Conservation (phyloP, 2,888 invertebrate genomes). For the Polyommatus icarus region DNA sequence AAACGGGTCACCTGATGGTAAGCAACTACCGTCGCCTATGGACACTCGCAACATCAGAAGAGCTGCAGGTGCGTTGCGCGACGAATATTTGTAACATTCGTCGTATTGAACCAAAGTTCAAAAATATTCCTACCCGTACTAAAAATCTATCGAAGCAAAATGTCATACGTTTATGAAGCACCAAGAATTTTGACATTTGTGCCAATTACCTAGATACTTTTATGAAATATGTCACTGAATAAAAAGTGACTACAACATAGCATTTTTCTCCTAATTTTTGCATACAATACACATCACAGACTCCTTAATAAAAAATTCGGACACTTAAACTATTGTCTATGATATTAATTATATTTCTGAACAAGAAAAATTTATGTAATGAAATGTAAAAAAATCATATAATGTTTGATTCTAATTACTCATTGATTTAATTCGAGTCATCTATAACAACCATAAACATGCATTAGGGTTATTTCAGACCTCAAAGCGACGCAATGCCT, state of each 20-base stretch:
- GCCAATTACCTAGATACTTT: background rate
- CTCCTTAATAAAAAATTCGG: background rate
- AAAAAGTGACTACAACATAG: background rate
- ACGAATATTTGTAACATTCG: background rate
- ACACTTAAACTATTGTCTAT: background rate
- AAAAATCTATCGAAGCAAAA: background rate
- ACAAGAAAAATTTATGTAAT: background rate
- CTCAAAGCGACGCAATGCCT: no score
- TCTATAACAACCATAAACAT: background rate
- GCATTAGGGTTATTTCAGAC: background rate
- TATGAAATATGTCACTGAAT: background rate
- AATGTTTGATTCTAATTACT: background rate
- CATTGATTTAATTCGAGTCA: background rate
- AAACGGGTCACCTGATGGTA: no score
- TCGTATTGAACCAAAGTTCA: background rate
- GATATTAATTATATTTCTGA: background rate
- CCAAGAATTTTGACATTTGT: background rate
- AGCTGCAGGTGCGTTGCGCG: no score
- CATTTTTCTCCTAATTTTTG: background rate
- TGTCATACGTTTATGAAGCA: background rate
- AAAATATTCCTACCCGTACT: background rate
- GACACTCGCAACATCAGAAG: no score
- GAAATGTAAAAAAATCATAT: background rate
- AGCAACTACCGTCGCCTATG: no score
- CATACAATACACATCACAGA: background rate